Conservation (phyloP, 2,888 invertebrate species). For the Tuta absoluta region DNA sequence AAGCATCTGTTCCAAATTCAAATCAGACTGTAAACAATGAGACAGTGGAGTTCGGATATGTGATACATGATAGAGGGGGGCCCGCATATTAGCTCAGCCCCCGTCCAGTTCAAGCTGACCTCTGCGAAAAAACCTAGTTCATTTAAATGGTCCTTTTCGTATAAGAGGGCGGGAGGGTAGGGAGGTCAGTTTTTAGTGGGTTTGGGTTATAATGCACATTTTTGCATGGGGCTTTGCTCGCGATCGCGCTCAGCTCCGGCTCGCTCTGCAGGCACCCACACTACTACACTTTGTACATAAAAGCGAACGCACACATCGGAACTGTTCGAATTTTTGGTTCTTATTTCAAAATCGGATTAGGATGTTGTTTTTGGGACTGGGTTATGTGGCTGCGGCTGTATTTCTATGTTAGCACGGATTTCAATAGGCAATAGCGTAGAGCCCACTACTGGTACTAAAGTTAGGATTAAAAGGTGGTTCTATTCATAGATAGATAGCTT, state of each 20-base stretch:
- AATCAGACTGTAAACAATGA: constrained; percentile 46
- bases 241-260: constrained; percentile 64
- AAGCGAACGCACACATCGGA: constrained; percentile 26
- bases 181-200: constrained; percentile 63
- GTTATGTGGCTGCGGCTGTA: neutral
- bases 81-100: constrained; percentile 65
- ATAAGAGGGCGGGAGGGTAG: constrained; percentile 46
- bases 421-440: neutral
- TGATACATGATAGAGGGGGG: constrained; percentile 68
- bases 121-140: constrained; percentile 51
- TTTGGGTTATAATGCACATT: constrained; percentile 68
- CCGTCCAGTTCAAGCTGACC: constrained; percentile 61
- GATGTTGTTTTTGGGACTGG: constrained; percentile 17
- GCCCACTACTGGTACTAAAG: too few species aligned
- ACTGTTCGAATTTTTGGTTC: constrained; percentile 20
- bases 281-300: constrained; percentile 29
- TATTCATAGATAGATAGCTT: neutral
- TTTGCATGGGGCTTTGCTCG: constrained; percentile 75
- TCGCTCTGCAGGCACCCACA: constrained; percentile 67
- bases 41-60: constrained; percentile 60
- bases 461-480: neutral
- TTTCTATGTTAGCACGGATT: constrained; percentile 11
- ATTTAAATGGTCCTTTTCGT: constrained; percentile 56
- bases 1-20: constrained; percentile 24
- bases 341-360: constrained; percentile 24